These are phyloP conservation scores for Orientallactaga sibirica DNA, from an alignment of 2,797 vertebrate species.

Conservation along the genomic window DNA sequence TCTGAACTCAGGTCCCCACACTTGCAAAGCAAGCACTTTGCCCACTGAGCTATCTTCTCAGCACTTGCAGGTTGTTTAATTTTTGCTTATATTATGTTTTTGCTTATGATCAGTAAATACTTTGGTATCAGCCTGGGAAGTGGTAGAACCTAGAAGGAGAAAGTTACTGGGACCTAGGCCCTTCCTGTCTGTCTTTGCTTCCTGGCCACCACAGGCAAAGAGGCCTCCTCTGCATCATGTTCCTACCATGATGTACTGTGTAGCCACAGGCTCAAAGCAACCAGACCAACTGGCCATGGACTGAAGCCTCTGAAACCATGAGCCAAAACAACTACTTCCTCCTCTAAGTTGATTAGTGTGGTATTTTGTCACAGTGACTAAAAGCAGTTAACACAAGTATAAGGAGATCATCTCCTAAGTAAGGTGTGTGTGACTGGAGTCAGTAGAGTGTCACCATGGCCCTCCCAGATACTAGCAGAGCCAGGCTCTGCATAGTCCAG, in stretches of 20 bases:
- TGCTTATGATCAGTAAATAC: neutral
- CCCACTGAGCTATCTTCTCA: no score
- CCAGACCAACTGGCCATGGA: neutral
- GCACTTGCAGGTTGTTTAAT: no score
- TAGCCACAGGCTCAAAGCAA: neutral
- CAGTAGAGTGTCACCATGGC: constrained; percentile 60
- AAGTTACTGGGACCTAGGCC: neutral
- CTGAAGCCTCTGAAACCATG: neutral
- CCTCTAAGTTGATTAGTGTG: neutral
- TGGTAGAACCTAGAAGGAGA: no score
- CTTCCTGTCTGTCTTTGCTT: neutral
- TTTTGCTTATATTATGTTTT: no score
- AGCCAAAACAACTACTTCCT: neutral
- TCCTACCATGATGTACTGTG: no score
- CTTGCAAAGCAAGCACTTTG: no score
- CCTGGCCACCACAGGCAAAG: neutral
- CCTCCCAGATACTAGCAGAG: constrained; percentile 33
- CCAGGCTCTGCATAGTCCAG: no score
- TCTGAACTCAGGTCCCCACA: no score
- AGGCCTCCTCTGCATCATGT: neutral
- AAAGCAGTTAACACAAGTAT: neutral
- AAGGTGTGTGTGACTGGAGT: constrained; percentile 37
- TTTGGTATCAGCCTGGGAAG: neutral
- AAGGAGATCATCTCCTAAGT: neutral
- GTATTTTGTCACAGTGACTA: neutral